Base-by-base conservation (phyloP, 2,113 vertebrate species). In the Enhydra lutris region DNA sequence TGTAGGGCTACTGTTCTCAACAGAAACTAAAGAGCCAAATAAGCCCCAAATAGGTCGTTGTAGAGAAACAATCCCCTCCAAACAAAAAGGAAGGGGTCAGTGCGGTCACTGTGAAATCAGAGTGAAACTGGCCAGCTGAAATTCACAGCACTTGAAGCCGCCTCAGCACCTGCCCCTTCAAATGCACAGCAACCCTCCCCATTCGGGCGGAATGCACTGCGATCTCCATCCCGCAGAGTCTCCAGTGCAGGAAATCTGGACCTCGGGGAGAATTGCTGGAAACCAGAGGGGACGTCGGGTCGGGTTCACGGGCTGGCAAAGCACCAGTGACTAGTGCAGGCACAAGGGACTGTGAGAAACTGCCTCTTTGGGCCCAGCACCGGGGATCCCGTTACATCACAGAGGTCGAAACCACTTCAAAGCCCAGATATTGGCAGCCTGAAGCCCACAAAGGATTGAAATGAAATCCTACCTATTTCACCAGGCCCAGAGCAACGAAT, bases 321-420 rank as follows among this genome's bases (percentile, higher is more conserved):
- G 4, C 36, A 29, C 78, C 1, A 3, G 26, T 45, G 84, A 18
- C 20, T 36, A 31, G 42, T 96, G 97, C 34, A 55, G 90, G 42
- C 71, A 94, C 87, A 52, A 87, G 78, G 67, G 52, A 95, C 45
- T 36, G 52, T 87, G 61, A 83, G 78, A 96, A 98, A 95, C 4
- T 11, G 63, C 73, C 94, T 97, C 95, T 96, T 97, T 47, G 73
- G 92, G 97, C 96, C 93, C 92, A 92, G 94, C 89, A 96, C 95
- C 96, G 95, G 88, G 97, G 98, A 98, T 98, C 98, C 86, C 86
- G 95, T 99, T 98, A 98, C 98, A 98, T 98, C 98, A 98, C 97
- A 93, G 97, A 97, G 97, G 84, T 0, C 96, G 96, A 98, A 98
- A 97, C 98, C 97, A 97, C 98, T 98, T 98, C 98, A 99, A 98